Percentiles rank a stretch among this genome's conserved stretches.
Evolutionary conservation across 2,113 vertebrate genomes (phyloP).

Genomic region (Dipodomys ordii): DNA sequence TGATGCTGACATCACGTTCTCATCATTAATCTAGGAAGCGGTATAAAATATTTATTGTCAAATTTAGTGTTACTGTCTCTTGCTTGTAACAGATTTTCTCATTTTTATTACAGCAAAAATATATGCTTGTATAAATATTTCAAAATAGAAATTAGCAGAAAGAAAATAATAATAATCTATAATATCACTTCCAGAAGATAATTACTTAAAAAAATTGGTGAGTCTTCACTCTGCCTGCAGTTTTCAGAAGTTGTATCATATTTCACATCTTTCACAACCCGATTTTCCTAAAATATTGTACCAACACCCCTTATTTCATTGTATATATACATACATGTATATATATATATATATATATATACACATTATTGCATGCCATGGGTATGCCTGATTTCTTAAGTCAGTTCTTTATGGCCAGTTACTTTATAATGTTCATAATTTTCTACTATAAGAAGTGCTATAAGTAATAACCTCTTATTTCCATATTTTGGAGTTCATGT

Average conservation of each 20-base stretch:
- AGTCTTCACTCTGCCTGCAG: not conserved
- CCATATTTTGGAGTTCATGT: too few relatives aligned
- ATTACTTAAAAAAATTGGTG: not conserved
- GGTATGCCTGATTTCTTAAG: not conserved
- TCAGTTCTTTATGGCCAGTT: not conserved
- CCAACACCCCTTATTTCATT: not conserved
- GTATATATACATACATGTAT: too few relatives aligned
- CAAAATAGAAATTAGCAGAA: conserved; percentile 25
- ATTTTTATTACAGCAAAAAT: not conserved
- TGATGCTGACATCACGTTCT: not conserved
- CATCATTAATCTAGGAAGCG: conserved; percentile 19
- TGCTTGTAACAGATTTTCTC: not conserved
- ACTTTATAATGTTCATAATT: not conserved
- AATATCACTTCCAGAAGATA: not conserved
- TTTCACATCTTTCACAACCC: conserved; percentile 10
- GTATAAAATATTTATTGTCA: conserved; percentile 44
- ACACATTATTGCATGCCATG: not conserved
- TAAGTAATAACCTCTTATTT: not conserved
- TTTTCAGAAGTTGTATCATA: not conserved
- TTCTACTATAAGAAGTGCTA: not conserved
- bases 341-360: not conserved
- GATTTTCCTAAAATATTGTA: not conserved
- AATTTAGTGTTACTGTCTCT: conserved; percentile 11
- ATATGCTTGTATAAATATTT: not conserved
- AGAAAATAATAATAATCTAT: conserved; percentile 22